Conservation (phyloP, 1,140 invertebrate species). For the Apis cerana region DNA sequence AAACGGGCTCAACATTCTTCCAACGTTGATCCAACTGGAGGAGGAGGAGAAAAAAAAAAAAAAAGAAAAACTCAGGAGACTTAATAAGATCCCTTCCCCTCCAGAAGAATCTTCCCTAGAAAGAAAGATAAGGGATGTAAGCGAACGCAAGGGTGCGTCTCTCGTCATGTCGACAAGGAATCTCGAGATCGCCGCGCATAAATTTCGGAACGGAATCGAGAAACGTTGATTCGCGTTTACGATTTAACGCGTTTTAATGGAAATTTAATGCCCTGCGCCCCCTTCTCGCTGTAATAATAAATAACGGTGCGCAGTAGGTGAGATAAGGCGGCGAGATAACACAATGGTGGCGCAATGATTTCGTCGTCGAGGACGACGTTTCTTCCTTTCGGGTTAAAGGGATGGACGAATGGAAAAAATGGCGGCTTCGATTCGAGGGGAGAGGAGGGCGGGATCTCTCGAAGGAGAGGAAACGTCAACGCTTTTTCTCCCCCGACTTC, state of each 20-base stretch:
- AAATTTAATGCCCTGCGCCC: constrained; percentile 61
- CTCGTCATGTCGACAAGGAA: constrained; percentile 15
- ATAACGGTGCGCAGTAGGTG: constrained; percentile 39
- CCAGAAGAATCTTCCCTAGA: neutral
- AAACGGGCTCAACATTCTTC: too few species aligned
- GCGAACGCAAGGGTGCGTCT: neutral
- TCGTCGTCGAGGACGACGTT: neutral
- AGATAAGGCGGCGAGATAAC: constrained; percentile 53
- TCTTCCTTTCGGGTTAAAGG: constrained; percentile 39
- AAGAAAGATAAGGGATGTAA: neutral
- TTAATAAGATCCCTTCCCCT: constrained; percentile 1
- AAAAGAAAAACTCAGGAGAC: neutral
- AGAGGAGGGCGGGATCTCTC: constrained; percentile 2
- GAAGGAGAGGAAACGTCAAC: constrained; percentile 9
- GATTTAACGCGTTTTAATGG: constrained; percentile 55
- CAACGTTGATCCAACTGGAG: too few species aligned
- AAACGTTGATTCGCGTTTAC: constrained; percentile 32
- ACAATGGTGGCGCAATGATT: neutral
- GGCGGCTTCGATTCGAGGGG: neutral
- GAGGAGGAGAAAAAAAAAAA: neutral
- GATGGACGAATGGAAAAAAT: constrained; percentile 23
- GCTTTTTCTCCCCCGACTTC: neutral
- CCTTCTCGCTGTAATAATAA: constrained; percentile 53
- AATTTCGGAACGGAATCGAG: constrained; percentile 51
- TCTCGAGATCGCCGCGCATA: constrained; percentile 37